Evolutionary conservation across 2,113 vertebrate genomes (phyloP).

Genomic region (Ondatra zibethicus): DNA sequence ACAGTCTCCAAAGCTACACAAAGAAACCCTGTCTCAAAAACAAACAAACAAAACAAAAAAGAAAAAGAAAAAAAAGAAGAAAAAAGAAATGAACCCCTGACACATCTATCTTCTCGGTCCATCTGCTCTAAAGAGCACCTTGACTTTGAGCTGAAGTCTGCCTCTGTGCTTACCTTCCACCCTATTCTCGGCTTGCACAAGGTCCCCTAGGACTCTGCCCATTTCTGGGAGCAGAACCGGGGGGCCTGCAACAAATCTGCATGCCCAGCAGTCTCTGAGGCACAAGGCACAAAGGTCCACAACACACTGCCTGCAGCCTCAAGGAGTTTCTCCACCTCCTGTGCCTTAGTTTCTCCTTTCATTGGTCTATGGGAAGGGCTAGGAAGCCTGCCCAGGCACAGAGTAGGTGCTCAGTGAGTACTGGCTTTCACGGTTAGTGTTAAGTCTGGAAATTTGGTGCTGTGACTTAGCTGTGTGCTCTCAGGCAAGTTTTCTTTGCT

Average conservation of each 20-base stretch:
- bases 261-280: background rate
- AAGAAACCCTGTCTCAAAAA: no score
- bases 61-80: no score
- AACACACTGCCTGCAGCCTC: background rate
- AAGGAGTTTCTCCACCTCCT: background rate
- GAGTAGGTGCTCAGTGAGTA: background rate
- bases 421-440: background rate
- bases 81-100: background rate
- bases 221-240: background rate
- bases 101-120: background rate
- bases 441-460: background rate
- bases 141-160: background rate
- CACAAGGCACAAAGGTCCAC: no score
- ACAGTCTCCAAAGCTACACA: no score
- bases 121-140: background rate
- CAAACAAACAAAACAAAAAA: no score
- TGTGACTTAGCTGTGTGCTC: background rate
- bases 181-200: no score
- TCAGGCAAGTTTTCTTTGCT: background rate
- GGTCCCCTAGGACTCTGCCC: background rate
- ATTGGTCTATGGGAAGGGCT: background rate
- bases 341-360: background rate
- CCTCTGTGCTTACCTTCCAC: background rate
- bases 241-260: background rate
- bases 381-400: background rate